Conservation (phyloP, 2,888 invertebrate genomes). For the Plusia festucae region DNA sequence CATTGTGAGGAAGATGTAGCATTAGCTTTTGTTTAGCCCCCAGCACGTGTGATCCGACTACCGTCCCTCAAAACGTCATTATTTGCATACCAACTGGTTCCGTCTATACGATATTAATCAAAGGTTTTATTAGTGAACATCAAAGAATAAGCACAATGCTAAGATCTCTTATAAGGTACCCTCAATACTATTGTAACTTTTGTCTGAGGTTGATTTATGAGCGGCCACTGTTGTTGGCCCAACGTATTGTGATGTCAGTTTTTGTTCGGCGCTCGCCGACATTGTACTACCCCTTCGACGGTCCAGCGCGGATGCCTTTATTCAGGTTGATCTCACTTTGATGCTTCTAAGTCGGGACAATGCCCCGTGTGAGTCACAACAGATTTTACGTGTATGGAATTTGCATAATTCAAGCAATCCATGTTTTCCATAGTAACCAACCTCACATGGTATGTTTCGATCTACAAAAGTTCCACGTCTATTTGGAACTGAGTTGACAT, state of each 20-base stretch:
- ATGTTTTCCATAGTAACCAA: slow-evolving; percentile 41
- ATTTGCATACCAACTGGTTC: slow-evolving; percentile 89
- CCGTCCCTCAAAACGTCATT: slow-evolving; percentile 81
- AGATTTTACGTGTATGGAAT: slow-evolving; percentile 65
- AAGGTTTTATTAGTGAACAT: slow-evolving; percentile 90
- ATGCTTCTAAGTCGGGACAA: slow-evolving; percentile 83
- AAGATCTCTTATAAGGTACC: slow-evolving; percentile 90
- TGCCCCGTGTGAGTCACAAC: slow-evolving; percentile 76
- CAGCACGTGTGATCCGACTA: slow-evolving; percentile 87
- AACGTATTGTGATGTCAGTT: slow-evolving; percentile 88
- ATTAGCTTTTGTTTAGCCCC: slow-evolving; percentile 80
- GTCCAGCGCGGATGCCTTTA: slow-evolving; percentile 85
- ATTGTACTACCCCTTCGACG: slow-evolving; percentile 86
- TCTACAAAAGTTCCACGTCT: neutral
- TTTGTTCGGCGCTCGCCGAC: slow-evolving; percentile 88
- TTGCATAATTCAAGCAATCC: slow-evolving; percentile 63
- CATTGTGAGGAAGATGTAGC: slow-evolving; percentile 83
- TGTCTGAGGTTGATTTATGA: slow-evolving; percentile 89
- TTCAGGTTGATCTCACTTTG: slow-evolving; percentile 86
- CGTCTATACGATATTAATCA: slow-evolving; percentile 89
- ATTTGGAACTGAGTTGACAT: neutral
- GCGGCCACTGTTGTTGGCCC: slow-evolving; percentile 88
- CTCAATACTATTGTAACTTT: slow-evolving; percentile 89
- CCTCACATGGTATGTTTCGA: slow-evolving; percentile 25
- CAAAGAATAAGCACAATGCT: slow-evolving; percentile 88